A percentile compares a stretch with the other conserved stretches of the same genome.
Evolutionary conservation across 2,113 vertebrate species (phyloP).

Genomic region (Pithys albifrons): DNA sequence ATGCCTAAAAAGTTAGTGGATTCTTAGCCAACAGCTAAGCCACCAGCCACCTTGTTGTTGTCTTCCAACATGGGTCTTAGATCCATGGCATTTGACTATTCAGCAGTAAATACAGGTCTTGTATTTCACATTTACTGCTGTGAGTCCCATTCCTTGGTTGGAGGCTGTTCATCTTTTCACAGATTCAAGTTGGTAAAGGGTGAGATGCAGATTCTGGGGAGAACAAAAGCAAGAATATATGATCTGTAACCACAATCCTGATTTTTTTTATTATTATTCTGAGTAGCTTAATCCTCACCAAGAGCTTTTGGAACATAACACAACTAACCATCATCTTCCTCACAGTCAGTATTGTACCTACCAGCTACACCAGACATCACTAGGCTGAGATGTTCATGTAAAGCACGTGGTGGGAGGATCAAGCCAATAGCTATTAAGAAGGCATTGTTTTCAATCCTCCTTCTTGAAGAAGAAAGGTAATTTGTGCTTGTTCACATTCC

Average conservation of each 20-base stretch:
- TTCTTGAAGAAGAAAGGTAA: neutral
- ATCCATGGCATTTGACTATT: neutral
- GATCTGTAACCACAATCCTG: neutral
- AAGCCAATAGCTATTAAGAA: neutral
- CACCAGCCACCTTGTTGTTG: neutral
- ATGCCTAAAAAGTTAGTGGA: neutral
- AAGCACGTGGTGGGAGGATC: neutral
- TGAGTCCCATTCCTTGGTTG: neutral
- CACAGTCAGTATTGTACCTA: neutral
- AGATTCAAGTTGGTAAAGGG: neutral
- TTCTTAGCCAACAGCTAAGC: neutral
- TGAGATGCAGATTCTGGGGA: neutral
- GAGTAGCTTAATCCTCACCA: neutral
- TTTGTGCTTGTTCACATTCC: neutral
- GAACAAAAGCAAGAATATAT: neutral
- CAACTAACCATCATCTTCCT: neutral
- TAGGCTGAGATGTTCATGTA: neutral
- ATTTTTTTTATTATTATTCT: neutral
- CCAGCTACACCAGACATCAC: neutral
- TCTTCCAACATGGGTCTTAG: neutral
- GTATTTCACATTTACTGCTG: neutral
- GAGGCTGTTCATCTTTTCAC: neutral
- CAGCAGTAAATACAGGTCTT: neutral
- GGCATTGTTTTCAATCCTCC: neutral
- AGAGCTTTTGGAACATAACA: neutral